Percentiles rank a stretch among this genome's conserved stretches.
These are phyloP conservation scores for Drymodes brunneopygia DNA, from an alignment of 2,113 vertebrate genomes.

Conservation along the genomic window DNA sequence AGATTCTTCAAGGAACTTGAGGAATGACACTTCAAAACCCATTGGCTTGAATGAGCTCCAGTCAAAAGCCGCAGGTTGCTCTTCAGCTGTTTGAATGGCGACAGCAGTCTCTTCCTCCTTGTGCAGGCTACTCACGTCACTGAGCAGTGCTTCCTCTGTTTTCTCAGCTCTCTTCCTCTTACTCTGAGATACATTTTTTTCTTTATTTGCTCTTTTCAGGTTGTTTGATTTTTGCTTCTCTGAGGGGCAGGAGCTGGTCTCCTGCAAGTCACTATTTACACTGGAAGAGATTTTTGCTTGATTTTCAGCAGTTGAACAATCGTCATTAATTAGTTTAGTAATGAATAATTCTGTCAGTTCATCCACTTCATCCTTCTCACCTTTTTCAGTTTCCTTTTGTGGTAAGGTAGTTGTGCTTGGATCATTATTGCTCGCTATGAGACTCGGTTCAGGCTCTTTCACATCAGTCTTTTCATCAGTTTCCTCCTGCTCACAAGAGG, in stretches of 20 bases:
- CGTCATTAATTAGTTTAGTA: constrained; percentile 80
- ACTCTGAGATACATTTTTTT: constrained; percentile 77
- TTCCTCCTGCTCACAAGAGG: constrained; percentile 73
- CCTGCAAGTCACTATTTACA: constrained; percentile 69
- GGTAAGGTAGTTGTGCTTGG: constrained; percentile 60
- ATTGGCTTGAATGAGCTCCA: constrained; percentile 93
- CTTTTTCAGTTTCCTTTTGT: constrained; percentile 67
- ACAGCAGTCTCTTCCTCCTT: constrained; percentile 79
- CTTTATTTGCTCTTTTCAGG: constrained; percentile 79
- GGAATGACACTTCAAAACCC: constrained; percentile 95
- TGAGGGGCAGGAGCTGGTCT: constrained; percentile 52
- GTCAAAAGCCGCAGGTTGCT: constrained; percentile 75
- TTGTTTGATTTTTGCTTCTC: constrained; percentile 72
- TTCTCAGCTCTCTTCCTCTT: constrained; percentile 72
- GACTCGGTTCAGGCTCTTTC: constrained; percentile 46
- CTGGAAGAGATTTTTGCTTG: constrained; percentile 60
- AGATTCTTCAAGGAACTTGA: constrained; percentile 92
- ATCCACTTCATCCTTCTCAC: constrained; percentile 79
- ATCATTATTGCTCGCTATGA: constrained; percentile 59
- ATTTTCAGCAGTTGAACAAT: constrained; percentile 67
- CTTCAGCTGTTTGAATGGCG: constrained; percentile 70
- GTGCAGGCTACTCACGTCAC: constrained; percentile 22
- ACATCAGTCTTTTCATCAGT: constrained; percentile 46
- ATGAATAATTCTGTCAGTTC: constrained; percentile 80
- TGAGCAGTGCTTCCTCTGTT: constrained; percentile 40